Evolutionary conservation across 2,113 vertebrate species (phyloP), one percentile per base, ranked within the genome.

Genomic region (Microcebus griseorufus): DNA sequence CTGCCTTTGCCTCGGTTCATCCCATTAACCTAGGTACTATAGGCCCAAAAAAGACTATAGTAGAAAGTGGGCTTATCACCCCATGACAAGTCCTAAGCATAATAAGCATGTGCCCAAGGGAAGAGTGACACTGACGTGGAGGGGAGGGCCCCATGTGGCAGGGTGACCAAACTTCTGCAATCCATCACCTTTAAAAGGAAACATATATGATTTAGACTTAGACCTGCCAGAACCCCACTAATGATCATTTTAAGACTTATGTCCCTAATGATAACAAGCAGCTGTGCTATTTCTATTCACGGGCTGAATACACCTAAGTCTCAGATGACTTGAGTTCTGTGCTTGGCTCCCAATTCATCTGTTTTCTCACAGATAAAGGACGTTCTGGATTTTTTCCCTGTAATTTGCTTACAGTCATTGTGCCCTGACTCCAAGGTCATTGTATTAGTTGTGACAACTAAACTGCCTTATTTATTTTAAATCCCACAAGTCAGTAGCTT

Each of bases 321-420:
- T 70, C 81, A 73, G 51, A 85, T 69, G 48, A 7, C 62, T 93
- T 42, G 55, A 76, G 34, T 76, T 95, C 45, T 85, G 12, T 11
- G 22, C 83, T 78, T n/a, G 12, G 18, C 34, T 88, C 67, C 72
- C 62, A 48, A n/a, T 64, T 67, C 70, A 62, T 83, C 62, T 64
- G 42, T 23, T 70, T 45, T 96, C 62, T 92, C 82, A 93, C 51
- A 93, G 82, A 79, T 76, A 82, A 96, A 97, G 83, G 10, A 88
- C 58, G 4, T 76, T 73, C 81, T 79, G 45, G 29, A 55, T 53
- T 69, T 84, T 60, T 80, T 29, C 34, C 7, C 37, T 70, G 17
- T 45, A 67, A 78, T 70, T 90, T 87, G 32, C 55, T 86, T 37
- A 92, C 37, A 76, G 67, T 93, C 85, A 78, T 83, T 48, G 58